Evolutionary conservation across 2,113 vertebrate genomes (phyloP), one percentile per base, ranked within the genome.

Genomic region (Tonatia bakeri): DNA sequence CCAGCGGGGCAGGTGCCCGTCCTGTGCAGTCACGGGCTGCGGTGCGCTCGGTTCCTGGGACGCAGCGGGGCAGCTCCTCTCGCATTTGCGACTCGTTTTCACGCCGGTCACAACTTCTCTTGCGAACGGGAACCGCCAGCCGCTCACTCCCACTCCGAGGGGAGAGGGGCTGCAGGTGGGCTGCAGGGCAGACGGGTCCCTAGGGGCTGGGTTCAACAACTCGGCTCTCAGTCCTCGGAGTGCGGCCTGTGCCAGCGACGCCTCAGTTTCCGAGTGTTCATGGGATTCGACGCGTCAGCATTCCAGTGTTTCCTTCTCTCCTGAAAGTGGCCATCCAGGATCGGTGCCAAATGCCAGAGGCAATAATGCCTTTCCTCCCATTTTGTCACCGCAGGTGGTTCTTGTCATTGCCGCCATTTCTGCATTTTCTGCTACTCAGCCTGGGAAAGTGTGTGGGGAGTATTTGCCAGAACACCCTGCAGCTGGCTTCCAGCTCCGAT

Each of bases 1-100:
- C 15, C 22, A 11, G n/a, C n/a, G n/a, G n/a, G n/a, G 19, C 24
- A 7, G 26, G 9, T 65, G 65, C 52, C 52, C 24, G 40, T 2
- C 6, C 80, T 19, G 1, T 16, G 10, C 0, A 65, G 0, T 9
- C 14, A 45, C 13, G 20, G 38, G 73, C 4, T 26, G 9, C 2
- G 0, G 7, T 12, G 28, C 33, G 19, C 43, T 24, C 11, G 9
- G 56, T 67, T n/a, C n/a, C 40, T 54, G 43, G 43, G 19, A 50
- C 67, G 47, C n/a, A 73, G 33, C 15, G 24, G 36, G 64, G 2
- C 12, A 3, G 33, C 31, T 6, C 28, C 2, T 45, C 75, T n/a
- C 31, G 28, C 33, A 5, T 69, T 90, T 67, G 26, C 24, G 15
- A 77, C 56, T 43, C 20, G 8, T 61, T 93, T 56, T 28, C 33